Base-by-base conservation (phyloP, 1,140 invertebrate species). In the Drosophila melanogaster region DNA sequence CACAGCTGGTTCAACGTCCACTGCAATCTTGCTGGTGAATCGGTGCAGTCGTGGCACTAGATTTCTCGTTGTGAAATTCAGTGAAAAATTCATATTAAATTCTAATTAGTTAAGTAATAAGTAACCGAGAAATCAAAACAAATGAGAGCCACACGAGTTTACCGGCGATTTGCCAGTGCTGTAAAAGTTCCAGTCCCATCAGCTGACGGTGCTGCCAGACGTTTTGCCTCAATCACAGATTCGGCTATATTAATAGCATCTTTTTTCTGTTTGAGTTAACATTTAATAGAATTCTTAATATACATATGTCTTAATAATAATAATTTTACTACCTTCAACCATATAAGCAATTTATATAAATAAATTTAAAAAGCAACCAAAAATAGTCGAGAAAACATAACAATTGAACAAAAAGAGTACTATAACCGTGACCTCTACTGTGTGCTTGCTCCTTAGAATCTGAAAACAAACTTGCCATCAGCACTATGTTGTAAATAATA, bases 1-100 rank as follows among this genome's bases (percentile, higher is more conserved):
- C 12, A 95, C 79, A 33, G 75, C 79, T 22, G 93, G 86, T 73
- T 94, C 93, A 7, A 95, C 85, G 69, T 91, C 84, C 4, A 93
- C 91, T 59, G 93, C 93, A 12, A 93, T 90, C 87, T 93, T 94
- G 26, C 92, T 92, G 3, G 91, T 90, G 17, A 53, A 69, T 4
- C 90, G 67, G 17, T 60, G 55, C 4, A 87, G 49, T 4, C 69
- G 64, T 14, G 65, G 72, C 0, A 53, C 46, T 10, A 89, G 35
- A 33, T 50, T 74, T 11, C 60, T 73, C 7, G 47, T 37, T 43
- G 79, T 49, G 24, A 47, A 47, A 24, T 62, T 62, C 3, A 59
- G 19, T 26, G 55, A 17, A 54, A 57, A 67, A 17, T 44, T 17
- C 58, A 81, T 85, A 30, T 57, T 57, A 22, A 2, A 10, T 19